Base-by-base conservation (phyloP, 2,888 invertebrate species). In the Selenia dentaria region DNA sequence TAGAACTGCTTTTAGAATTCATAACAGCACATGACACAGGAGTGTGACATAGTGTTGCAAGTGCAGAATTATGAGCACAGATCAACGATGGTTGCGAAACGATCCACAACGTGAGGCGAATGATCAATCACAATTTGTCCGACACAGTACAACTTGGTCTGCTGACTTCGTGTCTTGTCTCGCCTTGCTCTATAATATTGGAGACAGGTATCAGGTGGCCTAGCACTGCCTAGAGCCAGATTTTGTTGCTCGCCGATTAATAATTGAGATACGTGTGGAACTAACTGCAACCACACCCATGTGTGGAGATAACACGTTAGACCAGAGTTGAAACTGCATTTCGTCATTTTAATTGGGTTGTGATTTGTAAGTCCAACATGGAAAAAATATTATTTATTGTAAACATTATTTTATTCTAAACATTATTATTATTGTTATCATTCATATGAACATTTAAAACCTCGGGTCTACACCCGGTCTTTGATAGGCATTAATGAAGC, bases 171-270 rank as follows among this genome's bases (percentile, higher is more conserved):
- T 57, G 56, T 14, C 51, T 20, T n/a, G 46, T 46, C 13, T 43
- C 25, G 38, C 56, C 56, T 57, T 41, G 53, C 51, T 49, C 56
- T 40, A 53, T 46, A 53, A 53, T 13, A n/a, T n/a, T n/a, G n/a
- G n/a, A 9, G 22, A 34, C 55, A 55, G 46, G 55, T 41, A 32
- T 37, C 41, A 41, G 47, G 41, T 48, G 41, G 16, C 26, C 5
- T 25, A 9, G 6, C 12, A 28, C 18, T 9, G 47, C 47, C 31
- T 16, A 11, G 11, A 29, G 45, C 34, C 14, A 29, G 40, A 26
- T 36, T 46, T 39, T 45, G 45, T 20, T 13, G 34, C 31, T 16
- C 6, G 14, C 29, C 35, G 29, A 42, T 48, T 42, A 33, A 48
- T 48, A 37, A 41, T 33, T 18, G 33, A 33, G 41, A 36, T 37